Conservation (phyloP, 2,113 vertebrate species). For the Leuciscus idus region DNA sequence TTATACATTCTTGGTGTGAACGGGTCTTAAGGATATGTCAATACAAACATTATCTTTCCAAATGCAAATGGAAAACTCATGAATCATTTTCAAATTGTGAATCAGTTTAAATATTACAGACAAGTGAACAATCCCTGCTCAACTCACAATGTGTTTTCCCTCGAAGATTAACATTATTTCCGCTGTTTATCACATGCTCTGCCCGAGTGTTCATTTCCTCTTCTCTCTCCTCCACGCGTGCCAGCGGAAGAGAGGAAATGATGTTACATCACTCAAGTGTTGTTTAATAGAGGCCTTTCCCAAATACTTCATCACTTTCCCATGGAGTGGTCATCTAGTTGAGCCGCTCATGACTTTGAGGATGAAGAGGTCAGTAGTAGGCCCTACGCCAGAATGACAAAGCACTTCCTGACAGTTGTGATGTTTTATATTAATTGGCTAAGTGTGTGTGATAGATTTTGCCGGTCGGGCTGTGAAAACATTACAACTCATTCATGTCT, state of each 20-base stretch:
- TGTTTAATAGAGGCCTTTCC: conserved; percentile 43
- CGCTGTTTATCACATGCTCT: background rate
- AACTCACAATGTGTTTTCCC: conserved; percentile 2
- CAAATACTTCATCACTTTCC: conserved; percentile 28
- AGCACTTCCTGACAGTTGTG: background rate
- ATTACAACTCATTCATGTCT: background rate
- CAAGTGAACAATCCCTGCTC: background rate
- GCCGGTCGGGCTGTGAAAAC: background rate
- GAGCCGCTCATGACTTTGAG: background rate
- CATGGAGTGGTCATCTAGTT: background rate
- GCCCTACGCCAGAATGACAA: background rate
- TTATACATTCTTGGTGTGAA: too few species aligned
- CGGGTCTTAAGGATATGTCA: background rate
- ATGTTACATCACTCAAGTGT: conserved; percentile 9
- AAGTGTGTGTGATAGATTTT: background rate
- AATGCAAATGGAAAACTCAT: background rate
- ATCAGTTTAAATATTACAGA: background rate
- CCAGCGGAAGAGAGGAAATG: background rate
- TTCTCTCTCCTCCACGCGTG: background rate
- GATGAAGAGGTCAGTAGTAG: background rate
- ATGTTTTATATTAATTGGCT: background rate
- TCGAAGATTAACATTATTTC: background rate
- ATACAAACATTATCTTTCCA: background rate
- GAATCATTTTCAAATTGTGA: background rate
- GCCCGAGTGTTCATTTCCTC: background rate